Evolutionary conservation across 2,888 invertebrate species (phyloP), one percentile per base, ranked within the genome.

Genomic region (Anoncus sp.): DNA sequence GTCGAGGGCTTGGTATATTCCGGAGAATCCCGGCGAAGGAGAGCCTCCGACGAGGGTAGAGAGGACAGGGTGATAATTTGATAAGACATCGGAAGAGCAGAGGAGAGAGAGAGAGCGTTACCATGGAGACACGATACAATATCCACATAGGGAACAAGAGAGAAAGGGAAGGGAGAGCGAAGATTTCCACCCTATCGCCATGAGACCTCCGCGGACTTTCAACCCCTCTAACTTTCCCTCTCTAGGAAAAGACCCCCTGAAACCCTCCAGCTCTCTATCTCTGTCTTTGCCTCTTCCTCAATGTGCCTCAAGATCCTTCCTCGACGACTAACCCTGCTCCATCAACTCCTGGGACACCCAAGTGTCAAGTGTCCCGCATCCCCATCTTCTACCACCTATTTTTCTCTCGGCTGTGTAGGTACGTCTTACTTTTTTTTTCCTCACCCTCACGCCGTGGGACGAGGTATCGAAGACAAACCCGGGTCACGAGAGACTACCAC

Each of bases 51-150:
- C 69, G 77, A 80, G 84, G 65, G 65, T 81, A 81, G 82, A 75
- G 84, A 82, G 87, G 88, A 88, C 87, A 87, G 91, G 91, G 91
- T 90, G 91, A 91, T 91, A 91, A 91, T 91, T 91, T 91, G 91
- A 91, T 91, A 91, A 91, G 91, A 90, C 90, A 89, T 90, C 82
- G 87, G 87, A 14, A 67, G 67, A 70, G 60, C 6, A 55, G 67
- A n/a, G n/a, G n/a, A n/a, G n/a, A n/a, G n/a, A n/a, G n/a, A n/a
- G n/a, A 57, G 74, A 77, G 90, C 86, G 91, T 91, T 91, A 85
- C 91, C 87, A 91, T 91, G 90, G 88, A 82, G 82, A 91, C 67
- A 4, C 90, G 87, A 87, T 89, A 89, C 88, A 87, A 87, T 87
- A 87, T 83, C 86, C 87, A 66, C 86, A 55, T 16, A 18, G 22